Percentiles rank a stretch among this genome's conserved stretches.
phyloP scores from a whole-genome alignment of 2,113 vertebrate genomes.

The Miniopterus natalensis region DNA sequence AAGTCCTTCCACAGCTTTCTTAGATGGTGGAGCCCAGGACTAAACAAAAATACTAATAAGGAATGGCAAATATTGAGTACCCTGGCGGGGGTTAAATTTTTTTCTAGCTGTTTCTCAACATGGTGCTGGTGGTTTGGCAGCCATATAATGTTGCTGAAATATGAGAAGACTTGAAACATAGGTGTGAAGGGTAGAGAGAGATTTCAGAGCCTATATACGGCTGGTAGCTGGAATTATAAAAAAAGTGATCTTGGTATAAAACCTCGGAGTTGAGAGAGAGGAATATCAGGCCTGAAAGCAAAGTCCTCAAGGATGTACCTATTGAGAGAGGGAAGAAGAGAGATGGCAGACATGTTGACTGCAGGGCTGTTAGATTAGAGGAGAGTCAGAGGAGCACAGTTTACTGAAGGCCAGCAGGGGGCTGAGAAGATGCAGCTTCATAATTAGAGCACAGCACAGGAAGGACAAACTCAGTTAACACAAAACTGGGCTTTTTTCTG shows the following conservation, averaged over 20 bases:
- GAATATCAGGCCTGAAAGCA: not conserved
- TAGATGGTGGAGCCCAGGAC: not conserved
- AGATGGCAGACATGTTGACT: not conserved
- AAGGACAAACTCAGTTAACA: not conserved
- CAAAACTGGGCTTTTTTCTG: not conserved
- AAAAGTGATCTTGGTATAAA: not conserved
- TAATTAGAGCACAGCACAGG: not conserved
- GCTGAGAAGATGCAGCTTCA: not conserved
- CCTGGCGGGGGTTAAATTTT: not conserved
- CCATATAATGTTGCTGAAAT: not conserved
- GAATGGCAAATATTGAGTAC: not conserved
- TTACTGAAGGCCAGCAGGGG: not conserved
- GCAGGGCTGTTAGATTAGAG: not conserved
- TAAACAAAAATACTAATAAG: not conserved
- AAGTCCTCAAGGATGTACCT: not conserved
- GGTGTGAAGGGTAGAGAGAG: not conserved
- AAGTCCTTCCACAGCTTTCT: not conserved
- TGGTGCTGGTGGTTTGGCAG: not conserved
- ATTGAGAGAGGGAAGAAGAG: not conserved
- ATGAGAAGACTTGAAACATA: conserved; percentile 36
- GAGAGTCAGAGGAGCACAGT: not conserved
- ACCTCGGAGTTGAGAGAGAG: not conserved
- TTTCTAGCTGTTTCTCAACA: not conserved
- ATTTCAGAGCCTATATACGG: not conserved
- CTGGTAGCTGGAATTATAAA: not conserved